phyloP scores from a whole-genome alignment of 2,888 invertebrate species.

The Teleiodes luculella region DNA sequence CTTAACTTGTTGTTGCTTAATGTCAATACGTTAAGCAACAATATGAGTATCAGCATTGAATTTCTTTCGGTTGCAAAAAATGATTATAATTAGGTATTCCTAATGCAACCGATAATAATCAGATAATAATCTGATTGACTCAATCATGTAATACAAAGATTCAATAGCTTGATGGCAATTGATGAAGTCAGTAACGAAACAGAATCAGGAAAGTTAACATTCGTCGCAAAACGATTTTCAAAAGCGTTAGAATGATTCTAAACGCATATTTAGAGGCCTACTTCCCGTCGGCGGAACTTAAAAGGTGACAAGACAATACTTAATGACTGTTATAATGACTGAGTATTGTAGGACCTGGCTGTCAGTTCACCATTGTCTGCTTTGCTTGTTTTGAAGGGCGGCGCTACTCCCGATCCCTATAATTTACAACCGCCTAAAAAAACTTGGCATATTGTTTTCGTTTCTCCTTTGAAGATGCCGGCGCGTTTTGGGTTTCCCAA shows the following conservation, averaged over 20 bases:
- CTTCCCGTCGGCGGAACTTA: slow-evolving; percentile 51
- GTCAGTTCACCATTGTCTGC: slow-evolving; percentile 32
- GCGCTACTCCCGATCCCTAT: slow-evolving; percentile 26
- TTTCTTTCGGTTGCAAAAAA: no score
- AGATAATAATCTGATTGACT: no score
- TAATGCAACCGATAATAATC: no score
- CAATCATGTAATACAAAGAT: no score
- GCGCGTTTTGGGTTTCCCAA: slow-evolving; percentile 4
- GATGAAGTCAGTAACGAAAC: neutral
- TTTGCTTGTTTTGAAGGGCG: slow-evolving; percentile 34
- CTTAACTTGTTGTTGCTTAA: no score
- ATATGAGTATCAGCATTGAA: no score
- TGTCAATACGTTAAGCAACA: no score
- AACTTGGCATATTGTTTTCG: slow-evolving; percentile 16
- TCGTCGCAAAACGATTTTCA: neutral
- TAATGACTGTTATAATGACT: slow-evolving; percentile 66
- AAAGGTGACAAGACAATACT: slow-evolving; percentile 67
- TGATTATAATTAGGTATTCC: no score
- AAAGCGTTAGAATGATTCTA: neutral
- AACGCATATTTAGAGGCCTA: slow-evolving; percentile 36
- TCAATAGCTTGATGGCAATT: no score
- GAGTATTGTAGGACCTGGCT: slow-evolving; percentile 56
- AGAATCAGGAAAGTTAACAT: neutral
- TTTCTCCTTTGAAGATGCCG: slow-evolving; percentile 19
- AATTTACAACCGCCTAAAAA: slow-evolving; percentile 20